A percentile compares a stretch with the other conserved stretches of the same genome.
Evolutionary conservation across 2,888 invertebrate species (phyloP).

Genomic region (Folsomia candida): DNA sequence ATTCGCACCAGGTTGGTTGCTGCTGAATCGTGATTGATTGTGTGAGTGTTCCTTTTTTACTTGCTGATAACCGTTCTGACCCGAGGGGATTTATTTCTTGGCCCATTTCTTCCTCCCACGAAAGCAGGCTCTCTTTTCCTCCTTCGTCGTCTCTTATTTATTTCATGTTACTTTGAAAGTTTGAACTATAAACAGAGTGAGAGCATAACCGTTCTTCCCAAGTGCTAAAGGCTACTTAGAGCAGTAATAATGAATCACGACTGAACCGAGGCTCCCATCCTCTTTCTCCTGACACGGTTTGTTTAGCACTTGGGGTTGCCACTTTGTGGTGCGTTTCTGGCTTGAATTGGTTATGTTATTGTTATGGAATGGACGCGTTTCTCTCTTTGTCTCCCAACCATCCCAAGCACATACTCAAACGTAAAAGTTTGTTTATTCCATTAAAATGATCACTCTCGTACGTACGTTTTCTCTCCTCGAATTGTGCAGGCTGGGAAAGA

Average conservation of each 20-base stretch:
- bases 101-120: background rate
- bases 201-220: background rate
- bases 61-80: background rate
- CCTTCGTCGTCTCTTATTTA: background rate
- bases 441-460: background rate
- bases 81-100: background rate
- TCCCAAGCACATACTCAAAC: too few species aligned
- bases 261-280: background rate
- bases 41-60: background rate
- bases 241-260: background rate
- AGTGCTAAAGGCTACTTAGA: background rate
- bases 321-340: background rate
- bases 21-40: background rate
- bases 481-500: too few species aligned
- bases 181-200: background rate
- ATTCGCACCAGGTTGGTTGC: background rate
- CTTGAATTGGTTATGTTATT: background rate
- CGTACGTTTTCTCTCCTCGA: background rate
- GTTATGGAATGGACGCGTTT: background rate
- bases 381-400: background rate
- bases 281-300: background rate
- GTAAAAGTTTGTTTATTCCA: background rate
- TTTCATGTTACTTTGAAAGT: background rate
- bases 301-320: background rate
- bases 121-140: too few species aligned